These are phyloP conservation scores for Rhombomys opimus DNA, from an alignment of 2,113 vertebrate genomes.

Conservation along the genomic window DNA sequence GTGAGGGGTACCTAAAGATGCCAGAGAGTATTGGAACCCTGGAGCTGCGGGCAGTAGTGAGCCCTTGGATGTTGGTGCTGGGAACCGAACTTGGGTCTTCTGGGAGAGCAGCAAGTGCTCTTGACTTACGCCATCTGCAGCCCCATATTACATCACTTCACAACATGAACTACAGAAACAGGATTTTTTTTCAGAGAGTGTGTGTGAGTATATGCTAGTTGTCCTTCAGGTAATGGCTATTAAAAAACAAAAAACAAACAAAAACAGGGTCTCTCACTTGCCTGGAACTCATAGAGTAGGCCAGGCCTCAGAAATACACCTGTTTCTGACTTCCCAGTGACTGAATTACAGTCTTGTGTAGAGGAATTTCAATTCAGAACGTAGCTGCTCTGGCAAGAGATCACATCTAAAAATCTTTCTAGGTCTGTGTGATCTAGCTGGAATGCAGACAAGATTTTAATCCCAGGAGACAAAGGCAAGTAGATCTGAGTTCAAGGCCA, in stretches of 20 bases:
- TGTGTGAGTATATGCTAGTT: too few species aligned
- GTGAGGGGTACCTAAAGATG: too few species aligned
- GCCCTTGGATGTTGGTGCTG: not conserved
- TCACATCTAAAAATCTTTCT: too few species aligned
- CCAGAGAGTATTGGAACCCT: not conserved
- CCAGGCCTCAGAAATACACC: not conserved
- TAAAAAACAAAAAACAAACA: too few species aligned
- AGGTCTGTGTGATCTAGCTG: too few species aligned
- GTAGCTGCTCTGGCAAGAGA: too few species aligned
- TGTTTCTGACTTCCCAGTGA: not conserved
- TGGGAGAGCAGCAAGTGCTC: not conserved
- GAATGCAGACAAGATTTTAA: too few species aligned
- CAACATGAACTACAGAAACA: not conserved
- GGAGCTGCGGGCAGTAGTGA: too few species aligned
- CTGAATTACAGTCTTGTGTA: not conserved
- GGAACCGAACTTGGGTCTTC: not conserved
- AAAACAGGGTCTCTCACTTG: not conserved
- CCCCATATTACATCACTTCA: not conserved
- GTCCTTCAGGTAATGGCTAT: not conserved
- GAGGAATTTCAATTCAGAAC: too few species aligned
- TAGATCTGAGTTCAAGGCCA: too few species aligned
- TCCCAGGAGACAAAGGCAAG: too few species aligned
- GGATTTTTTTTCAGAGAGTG: not conserved
- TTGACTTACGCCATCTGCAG: not conserved
- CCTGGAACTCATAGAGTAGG: not conserved